These are phyloP conservation scores for Sialis lutaria DNA, from an alignment of 2,888 invertebrate genomes.

Conservation along the genomic window DNA sequence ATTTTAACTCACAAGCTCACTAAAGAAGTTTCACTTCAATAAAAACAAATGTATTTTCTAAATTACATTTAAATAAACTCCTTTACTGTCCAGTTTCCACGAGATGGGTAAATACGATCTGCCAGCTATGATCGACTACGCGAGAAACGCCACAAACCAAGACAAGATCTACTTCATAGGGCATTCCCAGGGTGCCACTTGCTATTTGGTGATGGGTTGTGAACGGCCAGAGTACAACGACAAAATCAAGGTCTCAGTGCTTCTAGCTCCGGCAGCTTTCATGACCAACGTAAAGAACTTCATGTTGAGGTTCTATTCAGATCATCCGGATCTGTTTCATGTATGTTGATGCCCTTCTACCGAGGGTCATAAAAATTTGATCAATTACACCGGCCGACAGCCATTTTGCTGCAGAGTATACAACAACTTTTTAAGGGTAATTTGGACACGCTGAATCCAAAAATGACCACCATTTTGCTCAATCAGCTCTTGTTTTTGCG, in stretches of 20 bases:
- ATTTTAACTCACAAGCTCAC: too few relatives aligned
- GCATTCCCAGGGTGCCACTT: slow-evolving; percentile 41
- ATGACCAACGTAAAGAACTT: slow-evolving; percentile 28
- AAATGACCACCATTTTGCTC: too few relatives aligned
- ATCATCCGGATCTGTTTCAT: slow-evolving; percentile 5
- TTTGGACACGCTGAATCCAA: too few relatives aligned
- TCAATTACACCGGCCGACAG: too few relatives aligned
- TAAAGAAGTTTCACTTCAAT: too few relatives aligned
- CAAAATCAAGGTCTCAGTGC: slow-evolving; percentile 33
- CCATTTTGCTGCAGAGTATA: too few relatives aligned
- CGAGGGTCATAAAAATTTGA: too few relatives aligned
- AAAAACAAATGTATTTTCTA: too few relatives aligned
- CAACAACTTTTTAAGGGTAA: too few relatives aligned
- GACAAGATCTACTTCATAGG: slow-evolving; percentile 34
- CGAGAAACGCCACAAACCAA: slow-evolving; percentile 22
- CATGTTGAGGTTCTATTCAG: slow-evolving; percentile 15
- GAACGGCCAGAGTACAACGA: slow-evolving; percentile 31
- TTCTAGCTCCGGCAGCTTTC: slow-evolving; percentile 39
- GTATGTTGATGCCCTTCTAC: too few relatives aligned
- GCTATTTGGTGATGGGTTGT: slow-evolving; percentile 34
- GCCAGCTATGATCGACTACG: slow-evolving; percentile 33
- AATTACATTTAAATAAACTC: neutral
- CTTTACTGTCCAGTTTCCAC: slow-evolving; percentile 26
- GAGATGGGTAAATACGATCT: slow-evolving; percentile 36
- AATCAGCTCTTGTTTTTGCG: too few relatives aligned